Evolutionary conservation across 2,888 invertebrate genomes (phyloP).

Genomic region (Cryptus armator): DNA sequence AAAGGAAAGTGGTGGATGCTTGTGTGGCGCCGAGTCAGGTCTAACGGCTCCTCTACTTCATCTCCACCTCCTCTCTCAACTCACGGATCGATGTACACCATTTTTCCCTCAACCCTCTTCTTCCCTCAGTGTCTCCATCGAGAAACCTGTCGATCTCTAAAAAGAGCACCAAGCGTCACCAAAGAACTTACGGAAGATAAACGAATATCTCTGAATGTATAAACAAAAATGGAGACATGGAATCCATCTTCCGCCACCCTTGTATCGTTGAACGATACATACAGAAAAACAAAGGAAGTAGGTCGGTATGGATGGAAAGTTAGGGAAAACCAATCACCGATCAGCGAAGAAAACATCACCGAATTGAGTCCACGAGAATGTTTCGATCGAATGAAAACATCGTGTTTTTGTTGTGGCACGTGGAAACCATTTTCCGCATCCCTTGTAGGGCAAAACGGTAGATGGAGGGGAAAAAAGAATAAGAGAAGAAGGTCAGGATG

Average conservation of each 20-base stretch:
- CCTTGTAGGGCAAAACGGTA: not conserved
- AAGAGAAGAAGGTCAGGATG: not conserved
- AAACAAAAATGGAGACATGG: not conserved
- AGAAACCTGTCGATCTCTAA: not conserved
- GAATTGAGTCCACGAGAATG: not conserved
- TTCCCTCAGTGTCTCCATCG: not conserved
- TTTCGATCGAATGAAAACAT: not conserved
- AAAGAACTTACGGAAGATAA: not conserved
- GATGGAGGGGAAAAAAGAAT: not conserved
- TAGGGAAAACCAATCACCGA: too few relatives aligned
- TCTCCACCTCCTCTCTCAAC: not conserved
- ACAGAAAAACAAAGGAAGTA: not conserved
- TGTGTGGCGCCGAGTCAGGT: slow-evolving; percentile 49
- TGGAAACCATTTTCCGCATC: too few relatives aligned
- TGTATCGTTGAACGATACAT: not conserved
- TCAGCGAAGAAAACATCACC: too few relatives aligned
- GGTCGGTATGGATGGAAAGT: not conserved
- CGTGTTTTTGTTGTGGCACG: not conserved
- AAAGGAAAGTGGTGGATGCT: slow-evolving; percentile 31
- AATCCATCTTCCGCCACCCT: not conserved
- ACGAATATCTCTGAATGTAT: not conserved
- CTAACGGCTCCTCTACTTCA: slow-evolving; percentile 4
- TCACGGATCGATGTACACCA: slow-evolving; percentile 34
- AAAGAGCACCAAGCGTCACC: not conserved
- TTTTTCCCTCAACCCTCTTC: not conserved